These are phyloP conservation scores for Ahaetulla prasina DNA, from an alignment of 2,113 vertebrate species.

Conservation along the genomic window DNA sequence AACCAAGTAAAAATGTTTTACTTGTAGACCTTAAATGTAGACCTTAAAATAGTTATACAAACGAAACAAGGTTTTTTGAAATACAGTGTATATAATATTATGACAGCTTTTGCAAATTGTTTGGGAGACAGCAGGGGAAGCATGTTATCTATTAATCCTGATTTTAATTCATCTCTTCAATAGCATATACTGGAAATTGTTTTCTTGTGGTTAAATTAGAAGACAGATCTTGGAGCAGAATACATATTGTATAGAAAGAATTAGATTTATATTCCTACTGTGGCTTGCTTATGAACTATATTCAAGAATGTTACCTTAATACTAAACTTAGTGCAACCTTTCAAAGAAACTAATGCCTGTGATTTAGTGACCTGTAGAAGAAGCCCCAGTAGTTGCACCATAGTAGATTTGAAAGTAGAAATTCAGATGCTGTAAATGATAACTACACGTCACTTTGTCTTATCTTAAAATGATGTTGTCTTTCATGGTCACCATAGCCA, in stretches of 20 bases:
- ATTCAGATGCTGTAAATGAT: neutral
- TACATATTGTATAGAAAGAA: neutral
- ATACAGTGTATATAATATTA: neutral
- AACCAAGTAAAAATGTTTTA: neutral
- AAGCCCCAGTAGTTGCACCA: neutral
- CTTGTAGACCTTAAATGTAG: too few relatives aligned
- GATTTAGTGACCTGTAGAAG: neutral
- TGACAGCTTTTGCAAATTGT: neutral
- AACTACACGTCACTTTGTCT: neutral
- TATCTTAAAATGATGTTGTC: neutral
- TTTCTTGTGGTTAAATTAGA: neutral
- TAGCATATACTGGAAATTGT: neutral
- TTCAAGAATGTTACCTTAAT: neutral
- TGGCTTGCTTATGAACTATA: slow-evolving; percentile 11
- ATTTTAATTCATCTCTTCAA: neutral
- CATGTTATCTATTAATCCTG: neutral
- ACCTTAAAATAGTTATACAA: neutral
- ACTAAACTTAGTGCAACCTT: neutral
- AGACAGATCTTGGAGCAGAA: slow-evolving; percentile 21
- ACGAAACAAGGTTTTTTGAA: neutral
- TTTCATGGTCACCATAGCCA: slow-evolving; percentile 24
- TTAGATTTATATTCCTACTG: neutral
- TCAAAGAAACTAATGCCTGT: slow-evolving; percentile 5
- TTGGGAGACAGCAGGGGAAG: too few relatives aligned
- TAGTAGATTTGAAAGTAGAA: slow-evolving; percentile 11